These are phyloP conservation scores for Thunnus thynnus DNA, from an alignment of 2,113 vertebrate species.

Conservation along the genomic window DNA sequence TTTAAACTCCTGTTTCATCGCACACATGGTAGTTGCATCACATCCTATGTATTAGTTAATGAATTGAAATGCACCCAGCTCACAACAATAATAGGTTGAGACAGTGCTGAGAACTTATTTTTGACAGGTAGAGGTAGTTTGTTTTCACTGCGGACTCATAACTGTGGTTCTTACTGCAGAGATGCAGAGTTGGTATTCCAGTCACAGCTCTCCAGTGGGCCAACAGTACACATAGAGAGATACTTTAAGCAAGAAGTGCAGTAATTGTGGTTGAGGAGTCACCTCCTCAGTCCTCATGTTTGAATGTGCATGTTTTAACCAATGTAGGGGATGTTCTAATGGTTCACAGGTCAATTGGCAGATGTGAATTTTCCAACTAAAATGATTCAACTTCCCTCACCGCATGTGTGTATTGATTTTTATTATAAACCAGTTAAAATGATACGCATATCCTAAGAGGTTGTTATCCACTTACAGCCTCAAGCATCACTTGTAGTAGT, in stretches of 20 bases:
- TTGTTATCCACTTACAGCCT: neutral
- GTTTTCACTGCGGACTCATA: conserved; percentile 45
- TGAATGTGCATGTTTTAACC: conserved; percentile 13
- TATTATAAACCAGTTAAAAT: neutral
- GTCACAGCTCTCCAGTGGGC: conserved; percentile 49
- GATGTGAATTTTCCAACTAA: conserved; percentile 6
- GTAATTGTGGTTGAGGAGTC: conserved; percentile 47
- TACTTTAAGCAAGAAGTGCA: conserved; percentile 36
- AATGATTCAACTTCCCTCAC: neutral
- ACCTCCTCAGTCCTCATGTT: conserved; percentile 17
- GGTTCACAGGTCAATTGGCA: neutral
- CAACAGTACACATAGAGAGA: conserved; percentile 39
- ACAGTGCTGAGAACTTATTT: conserved; percentile 22
- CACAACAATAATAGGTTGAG: conserved; percentile 1
- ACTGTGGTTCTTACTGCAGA: conserved; percentile 31
- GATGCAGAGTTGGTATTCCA: conserved; percentile 52
- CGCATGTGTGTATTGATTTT: neutral
- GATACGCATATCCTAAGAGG: neutral
- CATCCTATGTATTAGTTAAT: conserved; percentile 28
- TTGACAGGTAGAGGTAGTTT: conserved; percentile 35
- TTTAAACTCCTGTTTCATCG: conserved; percentile 39
- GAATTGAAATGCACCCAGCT: neutral
- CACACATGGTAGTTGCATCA: conserved; percentile 29
- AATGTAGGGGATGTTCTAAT: neutral
- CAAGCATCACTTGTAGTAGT: neutral